phyloP scores from a whole-genome alignment of 2,113 vertebrate genomes.

The Clarias batrachus region DNA sequence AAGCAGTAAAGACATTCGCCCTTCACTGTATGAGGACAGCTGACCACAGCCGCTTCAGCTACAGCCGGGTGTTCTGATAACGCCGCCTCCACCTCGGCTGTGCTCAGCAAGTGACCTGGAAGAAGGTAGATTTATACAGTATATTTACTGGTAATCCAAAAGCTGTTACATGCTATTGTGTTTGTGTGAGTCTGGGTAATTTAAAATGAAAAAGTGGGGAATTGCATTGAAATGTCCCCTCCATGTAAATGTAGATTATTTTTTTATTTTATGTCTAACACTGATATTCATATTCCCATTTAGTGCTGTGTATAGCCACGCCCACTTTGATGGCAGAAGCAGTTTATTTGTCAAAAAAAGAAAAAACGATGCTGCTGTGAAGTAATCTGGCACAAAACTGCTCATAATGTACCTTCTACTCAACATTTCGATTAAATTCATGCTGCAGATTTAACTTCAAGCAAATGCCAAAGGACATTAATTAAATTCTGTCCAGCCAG shows the following conservation, averaged over 20 bases:
- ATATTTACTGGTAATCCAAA: not conserved
- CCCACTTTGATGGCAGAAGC: no score
- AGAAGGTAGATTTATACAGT: not conserved
- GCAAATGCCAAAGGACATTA: no score
- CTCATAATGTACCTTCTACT: no score
- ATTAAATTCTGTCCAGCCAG: no score
- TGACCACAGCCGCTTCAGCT: conserved; percentile 75
- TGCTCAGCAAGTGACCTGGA: conserved; percentile 78
- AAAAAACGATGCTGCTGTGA: no score
- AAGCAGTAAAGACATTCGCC: conserved; percentile 83
- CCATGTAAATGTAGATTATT: not conserved
- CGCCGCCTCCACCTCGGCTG: conserved; percentile 76
- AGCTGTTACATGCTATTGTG: not conserved
- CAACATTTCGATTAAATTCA: no score
- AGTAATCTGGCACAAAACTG: no score
- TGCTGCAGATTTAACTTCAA: no score
- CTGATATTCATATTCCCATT: not conserved
- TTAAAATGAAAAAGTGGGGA: no score
- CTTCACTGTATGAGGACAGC: conserved; percentile 75
- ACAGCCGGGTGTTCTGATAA: conserved; percentile 71
- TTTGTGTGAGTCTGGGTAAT: not conserved
- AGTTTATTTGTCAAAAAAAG: not conserved
- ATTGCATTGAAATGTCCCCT: no score
- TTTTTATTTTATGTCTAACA: not conserved
- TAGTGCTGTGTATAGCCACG: no score